Conservation (phyloP, 2,797 vertebrate genomes). For the Enteromius anoplus region DNA sequence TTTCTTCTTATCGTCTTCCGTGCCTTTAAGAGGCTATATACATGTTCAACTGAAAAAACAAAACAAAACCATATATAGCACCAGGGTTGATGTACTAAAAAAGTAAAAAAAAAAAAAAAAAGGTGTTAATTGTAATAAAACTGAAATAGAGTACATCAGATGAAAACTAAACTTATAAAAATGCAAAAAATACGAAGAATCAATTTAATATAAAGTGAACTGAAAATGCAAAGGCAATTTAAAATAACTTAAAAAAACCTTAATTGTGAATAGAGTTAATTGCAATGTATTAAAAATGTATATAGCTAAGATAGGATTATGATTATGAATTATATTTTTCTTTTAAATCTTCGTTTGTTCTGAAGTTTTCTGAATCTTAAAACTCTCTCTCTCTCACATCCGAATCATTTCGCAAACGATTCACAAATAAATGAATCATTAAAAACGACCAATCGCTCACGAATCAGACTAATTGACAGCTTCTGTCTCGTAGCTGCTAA, state of each 20-base stretch:
- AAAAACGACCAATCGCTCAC: neutral
- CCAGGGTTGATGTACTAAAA: neutral
- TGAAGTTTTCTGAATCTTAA: neutral
- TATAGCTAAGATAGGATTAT: too few relatives aligned
- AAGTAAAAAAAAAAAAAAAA: too few relatives aligned
- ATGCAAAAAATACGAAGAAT: too few relatives aligned
- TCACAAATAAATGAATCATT: neutral
- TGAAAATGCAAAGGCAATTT: too few relatives aligned
- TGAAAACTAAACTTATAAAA: neutral
- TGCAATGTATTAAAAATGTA: too few relatives aligned
- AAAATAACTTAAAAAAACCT: too few relatives aligned
- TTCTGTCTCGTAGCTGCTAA: neutral
- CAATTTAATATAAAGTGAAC: too few relatives aligned
- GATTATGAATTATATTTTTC: neutral
- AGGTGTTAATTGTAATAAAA: neutral
- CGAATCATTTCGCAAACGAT: neutral
- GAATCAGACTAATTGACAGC: neutral
- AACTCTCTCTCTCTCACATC: neutral
- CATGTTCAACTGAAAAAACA: neutral
- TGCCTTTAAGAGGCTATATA: neutral
- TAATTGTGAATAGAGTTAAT: too few relatives aligned
- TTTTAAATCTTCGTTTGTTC: neutral
- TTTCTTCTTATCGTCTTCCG: neutral
- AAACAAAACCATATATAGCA: too few relatives aligned
- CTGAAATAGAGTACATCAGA: neutral